Evolutionary conservation across 2,797 vertebrate species (phyloP), one percentile per base, ranked within the genome.

Genomic region (Tarsius wallacei): DNA sequence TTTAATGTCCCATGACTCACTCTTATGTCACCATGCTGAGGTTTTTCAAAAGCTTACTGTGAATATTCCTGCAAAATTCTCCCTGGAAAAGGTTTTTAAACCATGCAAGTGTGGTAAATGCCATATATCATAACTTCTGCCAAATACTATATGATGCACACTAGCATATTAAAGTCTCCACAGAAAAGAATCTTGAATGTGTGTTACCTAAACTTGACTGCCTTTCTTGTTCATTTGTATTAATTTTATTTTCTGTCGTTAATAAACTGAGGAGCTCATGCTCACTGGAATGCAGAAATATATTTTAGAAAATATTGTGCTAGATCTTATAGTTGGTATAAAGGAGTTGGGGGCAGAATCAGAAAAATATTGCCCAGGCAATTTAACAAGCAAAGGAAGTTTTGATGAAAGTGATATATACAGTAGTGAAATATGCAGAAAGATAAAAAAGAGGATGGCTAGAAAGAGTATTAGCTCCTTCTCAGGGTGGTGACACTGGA

Each of bases 261-360:
- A 90, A 21, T 78, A 87, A 73, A 47, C 26, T 0, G 13, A 55
- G 24, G 36, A 71, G 6, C 64, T 81, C 68, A 19, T 33, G 9
- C 9, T 88, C 19, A 70, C 59, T 91, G 66, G 12, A 76, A n/a
- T 14, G 71, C 7, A 59, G 63, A 7, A 77, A 36, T 42, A 85
- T 15, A 64, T 90, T 91, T 83, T 78, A 94, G 47, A 57, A 90
- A 80, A 31, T 81, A 84, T 26, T 74, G 74, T 28, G 21, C 31
- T 87, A 80, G 11, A 36, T 90, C 16, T 59, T 74, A 36, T 3
- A 73, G 71, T 8, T 63, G 11, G 10, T 57, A 0, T 78, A 74
- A 90, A 83, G 31, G 49, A 83, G 17, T 49, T 9, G 1, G 28
- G 31, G 9, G 2, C 21, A 64, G 19, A 87, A 42, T 14, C 17